Conservation (phyloP, 2,797 vertebrate genomes). For the Karalla daura region DNA sequence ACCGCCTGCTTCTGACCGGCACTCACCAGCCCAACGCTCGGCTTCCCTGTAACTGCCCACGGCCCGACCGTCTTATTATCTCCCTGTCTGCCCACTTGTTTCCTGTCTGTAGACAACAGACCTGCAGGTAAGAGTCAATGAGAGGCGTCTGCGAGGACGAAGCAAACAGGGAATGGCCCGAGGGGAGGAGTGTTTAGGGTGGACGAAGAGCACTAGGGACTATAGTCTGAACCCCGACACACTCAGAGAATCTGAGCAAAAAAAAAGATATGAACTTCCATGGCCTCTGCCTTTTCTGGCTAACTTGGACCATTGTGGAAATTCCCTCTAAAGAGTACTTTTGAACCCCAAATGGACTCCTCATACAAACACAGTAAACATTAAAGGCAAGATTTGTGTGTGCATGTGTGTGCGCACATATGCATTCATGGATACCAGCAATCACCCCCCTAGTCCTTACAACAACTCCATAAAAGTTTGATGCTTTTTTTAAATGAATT, state of each 20-base stretch:
- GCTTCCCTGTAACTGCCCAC: constrained; percentile 31
- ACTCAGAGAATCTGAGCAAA: constrained; percentile 28
- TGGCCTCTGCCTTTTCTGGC: no score
- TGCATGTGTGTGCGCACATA: background rate
- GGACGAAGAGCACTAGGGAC: constrained; percentile 19
- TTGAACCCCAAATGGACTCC: no score
- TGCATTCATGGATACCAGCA: constrained; percentile 29
- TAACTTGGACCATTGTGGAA: no score
- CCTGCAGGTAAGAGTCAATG: constrained; percentile 24
- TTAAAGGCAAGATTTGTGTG: no score
- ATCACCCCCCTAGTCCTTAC: constrained; percentile 17
- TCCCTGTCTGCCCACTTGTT: constrained; percentile 32
- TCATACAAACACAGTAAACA: no score
- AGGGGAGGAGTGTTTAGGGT: constrained; percentile 14
- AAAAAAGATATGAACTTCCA: no score
- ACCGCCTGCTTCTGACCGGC: constrained; percentile 37
- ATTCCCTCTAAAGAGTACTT: no score
- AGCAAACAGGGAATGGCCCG: constrained; percentile 26
- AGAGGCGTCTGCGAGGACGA: constrained; percentile 12
- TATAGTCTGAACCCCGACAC: constrained; percentile 24
- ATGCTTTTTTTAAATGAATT: constrained; percentile 14
- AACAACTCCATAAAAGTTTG: constrained; percentile 20
- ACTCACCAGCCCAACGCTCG: constrained; percentile 22
- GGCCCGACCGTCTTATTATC: constrained; percentile 54
- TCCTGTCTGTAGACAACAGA: constrained; percentile 29